Percentiles rank a stretch among this genome's conserved stretches.
Conservation (phyloP, 2,113 vertebrate genomes). For the Semnornis frantzii region DNA sequence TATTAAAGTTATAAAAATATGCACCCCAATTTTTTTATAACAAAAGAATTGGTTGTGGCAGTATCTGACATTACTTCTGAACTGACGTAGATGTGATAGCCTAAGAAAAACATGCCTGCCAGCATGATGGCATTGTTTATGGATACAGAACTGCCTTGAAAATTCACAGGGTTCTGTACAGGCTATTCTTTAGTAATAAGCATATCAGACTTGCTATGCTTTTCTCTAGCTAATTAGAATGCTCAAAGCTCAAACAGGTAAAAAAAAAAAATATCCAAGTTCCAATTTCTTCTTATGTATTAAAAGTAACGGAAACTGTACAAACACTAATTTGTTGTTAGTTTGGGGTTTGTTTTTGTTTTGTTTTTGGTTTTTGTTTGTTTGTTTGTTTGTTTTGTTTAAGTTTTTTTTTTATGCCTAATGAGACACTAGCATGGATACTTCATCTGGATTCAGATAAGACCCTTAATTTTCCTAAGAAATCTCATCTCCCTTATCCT, state of each 20-base stretch:
- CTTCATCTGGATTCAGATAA: not conserved
- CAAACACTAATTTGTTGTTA: not conserved
- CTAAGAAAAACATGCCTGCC: slow-evolving; percentile 40
- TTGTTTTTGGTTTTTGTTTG: no score
- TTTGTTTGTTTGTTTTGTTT: no score
- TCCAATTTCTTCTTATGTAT: not conserved
- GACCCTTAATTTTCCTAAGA: not conserved
- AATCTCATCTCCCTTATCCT: not conserved
- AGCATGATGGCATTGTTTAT: slow-evolving; percentile 22
- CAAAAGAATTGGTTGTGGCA: slow-evolving; percentile 60
- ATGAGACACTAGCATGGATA: not conserved
- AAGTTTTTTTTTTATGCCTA: not conserved
- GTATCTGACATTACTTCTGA: slow-evolving; percentile 59
- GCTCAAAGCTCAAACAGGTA: not conserved
- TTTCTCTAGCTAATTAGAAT: not conserved
- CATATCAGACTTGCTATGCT: slow-evolving; percentile 34
- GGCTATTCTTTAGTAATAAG: slow-evolving; percentile 28
- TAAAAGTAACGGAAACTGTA: not conserved
- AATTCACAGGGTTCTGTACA: not conserved
- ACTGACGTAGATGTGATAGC: slow-evolving; percentile 24
- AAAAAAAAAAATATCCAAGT: not conserved
- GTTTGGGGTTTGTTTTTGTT: not conserved
- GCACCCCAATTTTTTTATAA: slow-evolving; percentile 48
- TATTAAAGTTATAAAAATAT: slow-evolving; percentile 61
- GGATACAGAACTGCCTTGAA: not conserved